Evolutionary conservation across 1,140 invertebrate genomes (phyloP).

Genomic region (Cydia splendana): DNA sequence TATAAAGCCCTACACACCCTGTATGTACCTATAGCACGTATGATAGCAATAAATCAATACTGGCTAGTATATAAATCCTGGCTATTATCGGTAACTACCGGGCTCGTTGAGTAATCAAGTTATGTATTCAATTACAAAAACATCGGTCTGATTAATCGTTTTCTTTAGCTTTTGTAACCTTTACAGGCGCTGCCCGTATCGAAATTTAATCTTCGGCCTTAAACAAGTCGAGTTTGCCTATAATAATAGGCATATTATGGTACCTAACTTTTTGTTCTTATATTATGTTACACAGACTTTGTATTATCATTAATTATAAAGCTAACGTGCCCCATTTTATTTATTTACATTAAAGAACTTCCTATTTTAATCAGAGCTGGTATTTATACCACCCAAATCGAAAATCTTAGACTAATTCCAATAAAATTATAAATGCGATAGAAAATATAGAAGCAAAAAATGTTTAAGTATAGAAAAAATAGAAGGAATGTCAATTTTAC

Average conservation of each 20-base stretch:
- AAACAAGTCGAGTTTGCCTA: background rate
- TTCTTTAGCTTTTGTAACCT: constrained; percentile 26
- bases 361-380: too few relatives aligned
- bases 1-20: background rate
- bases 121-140: constrained; percentile 30
- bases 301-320: too few relatives aligned
- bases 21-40: background rate
- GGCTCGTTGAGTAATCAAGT: constrained; percentile 22
- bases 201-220: background rate
- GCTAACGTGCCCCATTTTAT: too few relatives aligned
- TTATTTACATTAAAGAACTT: too few relatives aligned
- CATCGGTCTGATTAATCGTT: constrained; percentile 1
- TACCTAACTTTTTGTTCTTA: background rate
- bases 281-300: background rate
- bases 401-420: too few relatives aligned
- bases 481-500: too few relatives aligned
- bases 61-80: constrained; percentile 10
- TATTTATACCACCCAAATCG: too few relatives aligned
- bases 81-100: constrained; percentile 22
- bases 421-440: too few relatives aligned
- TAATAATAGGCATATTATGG: background rate
- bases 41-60: constrained; percentile 19
- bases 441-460: too few relatives aligned
- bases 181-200: constrained; percentile 5
- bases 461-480: too few relatives aligned